These are phyloP conservation scores for Sarotherodon lohbergeri DNA, from an alignment of 2,113 vertebrate species.

Conservation along the genomic window DNA sequence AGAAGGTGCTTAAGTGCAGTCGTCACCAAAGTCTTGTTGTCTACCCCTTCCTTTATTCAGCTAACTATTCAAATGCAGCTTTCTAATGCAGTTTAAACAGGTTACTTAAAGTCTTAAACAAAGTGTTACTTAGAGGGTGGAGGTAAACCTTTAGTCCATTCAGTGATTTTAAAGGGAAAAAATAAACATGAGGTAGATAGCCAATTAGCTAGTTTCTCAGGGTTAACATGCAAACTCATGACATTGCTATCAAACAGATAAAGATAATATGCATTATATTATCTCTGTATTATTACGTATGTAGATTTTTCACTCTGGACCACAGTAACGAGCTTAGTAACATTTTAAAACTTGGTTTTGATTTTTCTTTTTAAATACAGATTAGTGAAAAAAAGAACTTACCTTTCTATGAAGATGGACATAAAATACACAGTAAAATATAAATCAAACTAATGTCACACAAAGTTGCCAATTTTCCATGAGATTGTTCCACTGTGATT, in stretches of 20 bases:
- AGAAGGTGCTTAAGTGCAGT: background rate
- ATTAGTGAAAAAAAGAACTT: fast-evolving
- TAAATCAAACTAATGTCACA: background rate
- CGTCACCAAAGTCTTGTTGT: background rate
- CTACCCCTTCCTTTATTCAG: background rate
- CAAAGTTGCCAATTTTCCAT: background rate
- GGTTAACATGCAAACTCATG: fast-evolving
- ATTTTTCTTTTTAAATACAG: background rate
- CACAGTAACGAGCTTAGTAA: background rate
- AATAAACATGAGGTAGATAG: background rate
- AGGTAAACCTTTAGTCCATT: background rate
- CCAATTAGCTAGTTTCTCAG: too few species aligned
- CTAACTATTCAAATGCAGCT: background rate
- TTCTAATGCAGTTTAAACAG: background rate
- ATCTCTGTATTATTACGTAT: background rate
- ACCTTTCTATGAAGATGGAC: background rate
- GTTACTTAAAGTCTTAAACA: background rate
- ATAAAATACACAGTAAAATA: fast-evolving
- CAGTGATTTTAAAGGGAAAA: background rate
- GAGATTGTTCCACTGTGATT: background rate
- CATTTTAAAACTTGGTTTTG: background rate
- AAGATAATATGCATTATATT: background rate
- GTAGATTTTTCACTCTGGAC: background rate
- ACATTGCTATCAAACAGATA: background rate
- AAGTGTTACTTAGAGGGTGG: background rate